These are phyloP conservation scores for Oncorhynchus gorbuscha DNA, from an alignment of 2,113 vertebrate species.

Conservation along the genomic window DNA sequence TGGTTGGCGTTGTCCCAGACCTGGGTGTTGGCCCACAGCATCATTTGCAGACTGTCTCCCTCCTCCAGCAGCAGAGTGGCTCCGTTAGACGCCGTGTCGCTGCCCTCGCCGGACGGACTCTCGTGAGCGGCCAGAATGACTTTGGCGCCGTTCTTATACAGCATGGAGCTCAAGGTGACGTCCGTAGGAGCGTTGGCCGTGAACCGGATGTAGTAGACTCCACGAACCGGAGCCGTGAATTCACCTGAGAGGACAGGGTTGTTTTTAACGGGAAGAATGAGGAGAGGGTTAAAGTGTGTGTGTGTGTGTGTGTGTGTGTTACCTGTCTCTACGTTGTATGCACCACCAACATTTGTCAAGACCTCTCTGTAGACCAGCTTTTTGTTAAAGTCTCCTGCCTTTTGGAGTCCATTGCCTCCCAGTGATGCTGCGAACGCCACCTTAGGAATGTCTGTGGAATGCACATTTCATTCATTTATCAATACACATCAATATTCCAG, in stretches of 20 bases:
- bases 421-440: slow-evolving; percentile 54
- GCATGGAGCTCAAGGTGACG: slow-evolving; percentile 45
- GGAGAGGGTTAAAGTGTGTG: neutral
- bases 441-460: slow-evolving; percentile 18
- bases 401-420: slow-evolving; percentile 43
- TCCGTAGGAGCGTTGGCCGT: slow-evolving; percentile 48
- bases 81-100: slow-evolving; percentile 61
- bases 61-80: slow-evolving; percentile 52
- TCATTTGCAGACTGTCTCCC: slow-evolving; percentile 46
- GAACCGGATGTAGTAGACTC: slow-evolving; percentile 62
- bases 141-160: slow-evolving; percentile 28
- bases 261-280: neutral
- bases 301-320: neutral
- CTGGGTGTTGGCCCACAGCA: slow-evolving; percentile 56
- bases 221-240: slow-evolving; percentile 49
- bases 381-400: neutral
- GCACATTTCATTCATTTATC: too few relatives aligned
- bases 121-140: slow-evolving; percentile 54
- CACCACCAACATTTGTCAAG: slow-evolving; percentile 57
- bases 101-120: slow-evolving; percentile 48
- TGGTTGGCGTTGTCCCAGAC: slow-evolving; percentile 63
- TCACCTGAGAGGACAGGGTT: slow-evolving; percentile 33
- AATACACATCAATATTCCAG: too few relatives aligned
- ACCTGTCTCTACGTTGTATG: slow-evolving; percentile 43
- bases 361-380: slow-evolving; percentile 46